Evolutionary conservation across 2,888 invertebrate species (phyloP).

Genomic region (Epinotia brunnichana): DNA sequence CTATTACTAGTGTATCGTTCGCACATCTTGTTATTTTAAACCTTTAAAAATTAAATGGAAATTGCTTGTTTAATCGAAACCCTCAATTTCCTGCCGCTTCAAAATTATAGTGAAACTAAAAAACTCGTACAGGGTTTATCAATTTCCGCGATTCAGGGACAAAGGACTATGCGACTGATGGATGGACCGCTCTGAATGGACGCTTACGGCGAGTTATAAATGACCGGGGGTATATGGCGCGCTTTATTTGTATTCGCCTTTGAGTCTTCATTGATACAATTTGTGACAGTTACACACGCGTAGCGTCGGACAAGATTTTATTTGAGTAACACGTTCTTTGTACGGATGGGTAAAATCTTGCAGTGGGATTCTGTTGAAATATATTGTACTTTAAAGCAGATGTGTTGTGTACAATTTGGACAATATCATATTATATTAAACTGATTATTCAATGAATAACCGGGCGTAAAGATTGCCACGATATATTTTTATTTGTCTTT

Average conservation of each 20-base stretch:
- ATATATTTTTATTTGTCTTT: constrained; percentile 35
- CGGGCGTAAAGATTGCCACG: constrained; percentile 44
- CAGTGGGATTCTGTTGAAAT: neutral
- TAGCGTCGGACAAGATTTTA: neutral
- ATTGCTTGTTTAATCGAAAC: neutral
- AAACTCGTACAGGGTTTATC: constrained; percentile 50
- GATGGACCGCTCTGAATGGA: constrained; percentile 58
- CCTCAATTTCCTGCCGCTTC: neutral
- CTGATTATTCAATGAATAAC: constrained; percentile 54
- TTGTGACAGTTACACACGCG: constrained; percentile 25
- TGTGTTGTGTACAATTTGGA: too few relatives aligned
- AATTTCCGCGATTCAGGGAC: constrained; percentile 54
- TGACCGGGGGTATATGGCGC: constrained; percentile 52
- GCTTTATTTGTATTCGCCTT: constrained; percentile 38
- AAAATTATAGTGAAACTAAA: constrained; percentile 38
- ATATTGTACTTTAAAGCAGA: too few relatives aligned
- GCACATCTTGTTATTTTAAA: too few relatives aligned
- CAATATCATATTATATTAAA: too few relatives aligned
- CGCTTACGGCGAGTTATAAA: constrained; percentile 59
- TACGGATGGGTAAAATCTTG: neutral
- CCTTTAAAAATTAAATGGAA: too few relatives aligned
- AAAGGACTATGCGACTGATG: constrained; percentile 62
- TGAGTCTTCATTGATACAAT: constrained; percentile 29
- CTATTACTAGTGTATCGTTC: too few relatives aligned
- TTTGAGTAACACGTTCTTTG: neutral